Percentiles rank a stretch among this genome's conserved stretches.
Evolutionary conservation across 2,888 invertebrate species (phyloP).

Genomic region (Julus scanicus): DNA sequence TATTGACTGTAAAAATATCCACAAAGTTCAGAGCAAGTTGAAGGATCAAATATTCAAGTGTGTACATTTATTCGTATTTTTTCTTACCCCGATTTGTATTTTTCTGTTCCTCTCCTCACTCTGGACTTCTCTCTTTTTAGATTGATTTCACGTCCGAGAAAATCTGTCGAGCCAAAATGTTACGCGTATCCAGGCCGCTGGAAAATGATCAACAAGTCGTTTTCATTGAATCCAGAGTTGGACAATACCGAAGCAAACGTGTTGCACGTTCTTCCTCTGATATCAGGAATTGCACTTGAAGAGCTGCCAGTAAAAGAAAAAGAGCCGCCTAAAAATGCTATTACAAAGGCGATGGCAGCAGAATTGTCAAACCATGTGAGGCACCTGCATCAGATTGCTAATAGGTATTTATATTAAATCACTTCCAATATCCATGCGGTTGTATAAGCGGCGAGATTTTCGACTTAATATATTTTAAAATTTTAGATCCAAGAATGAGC

Average conservation of each 20-base stretch:
- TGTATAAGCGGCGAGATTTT: no score
- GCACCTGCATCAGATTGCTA: neutral
- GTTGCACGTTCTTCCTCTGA: constrained; percentile 49
- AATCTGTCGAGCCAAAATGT: constrained; percentile 1
- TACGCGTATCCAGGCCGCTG: constrained; percentile 22
- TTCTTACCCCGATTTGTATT: neutral
- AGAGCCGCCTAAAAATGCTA: neutral
- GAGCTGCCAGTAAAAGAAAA: neutral
- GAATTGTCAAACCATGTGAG: neutral
- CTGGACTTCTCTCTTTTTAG: neutral
- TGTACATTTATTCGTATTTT: neutral
- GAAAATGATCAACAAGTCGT: neutral
- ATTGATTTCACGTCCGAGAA: neutral
- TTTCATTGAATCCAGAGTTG: neutral
- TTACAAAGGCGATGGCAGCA: neutral
- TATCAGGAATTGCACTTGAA: constrained; percentile 44
- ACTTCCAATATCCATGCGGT: no score
- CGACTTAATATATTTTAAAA: neutral
- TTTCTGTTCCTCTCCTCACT: neutral
- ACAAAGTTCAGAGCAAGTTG: constrained; percentile 23
- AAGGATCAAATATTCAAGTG: constrained; percentile 10
- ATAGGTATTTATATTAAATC: neutral
- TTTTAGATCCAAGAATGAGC: constrained; percentile 26
- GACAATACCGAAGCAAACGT: neutral
- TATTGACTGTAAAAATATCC: neutral